These are phyloP conservation scores for Pelobates fuscus DNA, from an alignment of 2,113 vertebrate species.

Conservation along the genomic window DNA sequence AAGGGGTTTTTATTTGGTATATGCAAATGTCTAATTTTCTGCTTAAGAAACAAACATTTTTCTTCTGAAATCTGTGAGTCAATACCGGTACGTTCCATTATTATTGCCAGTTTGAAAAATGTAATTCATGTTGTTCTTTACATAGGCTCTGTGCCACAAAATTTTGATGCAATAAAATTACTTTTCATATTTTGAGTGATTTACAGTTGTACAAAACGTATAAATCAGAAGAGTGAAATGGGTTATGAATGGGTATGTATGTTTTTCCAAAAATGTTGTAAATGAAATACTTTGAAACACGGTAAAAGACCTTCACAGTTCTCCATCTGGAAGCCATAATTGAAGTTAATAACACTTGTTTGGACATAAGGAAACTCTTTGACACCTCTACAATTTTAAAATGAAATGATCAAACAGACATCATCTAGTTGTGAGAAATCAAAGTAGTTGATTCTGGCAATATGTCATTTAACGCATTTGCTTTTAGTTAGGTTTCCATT, in stretches of 20 bases:
- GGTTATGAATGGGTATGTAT: conserved; percentile 89
- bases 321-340: conserved; percentile 85
- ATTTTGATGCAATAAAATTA: conserved; percentile 71
- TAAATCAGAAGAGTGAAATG: conserved; percentile 85
- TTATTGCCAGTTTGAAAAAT: conserved; percentile 69
- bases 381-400: conserved; percentile 75
- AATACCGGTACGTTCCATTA: conserved; percentile 58
- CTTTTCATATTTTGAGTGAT: conserved; percentile 79
- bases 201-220: conserved; percentile 73
- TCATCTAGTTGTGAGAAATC: conserved; percentile 76
- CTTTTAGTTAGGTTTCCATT: conserved; percentile 68
- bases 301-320: conserved; percentile 81
- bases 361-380: conserved; percentile 83
- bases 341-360: conserved; percentile 85
- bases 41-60: conserved; percentile 53
- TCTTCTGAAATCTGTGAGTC: conserved; percentile 55
- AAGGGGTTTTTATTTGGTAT: conserved; percentile 12
- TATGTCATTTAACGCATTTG: conserved; percentile 62
- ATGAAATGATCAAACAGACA: conserved; percentile 82
- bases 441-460: conserved; percentile 73
- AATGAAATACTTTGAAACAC: conserved; percentile 81
- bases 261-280: conserved; percentile 84
- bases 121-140: conserved; percentile 66
- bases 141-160: conserved; percentile 67
- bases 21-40: conserved; percentile 55